phyloP scores from a whole-genome alignment of 1,140 invertebrate genomes.

The Brachionus paranguensis region DNA sequence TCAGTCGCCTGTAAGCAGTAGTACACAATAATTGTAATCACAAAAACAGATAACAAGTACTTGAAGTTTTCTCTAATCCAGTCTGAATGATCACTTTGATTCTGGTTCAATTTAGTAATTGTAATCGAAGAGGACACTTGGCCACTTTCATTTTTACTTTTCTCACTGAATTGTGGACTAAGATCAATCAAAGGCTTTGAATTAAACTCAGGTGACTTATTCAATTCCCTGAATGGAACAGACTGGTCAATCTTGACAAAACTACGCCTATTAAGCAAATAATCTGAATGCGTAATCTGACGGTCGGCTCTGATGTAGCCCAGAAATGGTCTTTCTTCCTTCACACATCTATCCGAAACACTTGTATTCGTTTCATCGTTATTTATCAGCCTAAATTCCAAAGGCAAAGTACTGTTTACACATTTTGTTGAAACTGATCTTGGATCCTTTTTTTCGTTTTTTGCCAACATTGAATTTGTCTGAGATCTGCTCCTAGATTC shows the following conservation, averaged over 20 bases:
- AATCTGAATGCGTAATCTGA: not conserved
- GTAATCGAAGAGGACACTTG: not conserved
- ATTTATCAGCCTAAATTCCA: not conserved
- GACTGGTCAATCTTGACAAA: not conserved
- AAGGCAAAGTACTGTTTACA: not conserved
- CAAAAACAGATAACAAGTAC: not conserved
- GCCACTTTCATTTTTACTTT: not conserved
- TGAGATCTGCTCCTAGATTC: not conserved
- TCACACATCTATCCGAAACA: not conserved
- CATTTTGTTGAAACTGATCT: not conserved
- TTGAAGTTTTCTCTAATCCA: not conserved
- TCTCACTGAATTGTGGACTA: not conserved
- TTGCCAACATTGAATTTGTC: not conserved
- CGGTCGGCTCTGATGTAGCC: not conserved
- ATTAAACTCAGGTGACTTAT: not conserved
- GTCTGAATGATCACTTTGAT: not conserved
- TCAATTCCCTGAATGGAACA: not conserved
- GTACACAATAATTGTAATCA: conserved; percentile 13
- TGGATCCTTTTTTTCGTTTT: not conserved
- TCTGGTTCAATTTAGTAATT: not conserved
- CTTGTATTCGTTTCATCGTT: not conserved
- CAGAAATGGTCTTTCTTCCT: not conserved
- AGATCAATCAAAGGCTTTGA: not conserved
- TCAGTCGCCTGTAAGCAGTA: not conserved
- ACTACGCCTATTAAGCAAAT: not conserved